Percentiles rank a stretch among this genome's conserved stretches.
Evolutionary conservation across 2,113 vertebrate species (phyloP).

Genomic region (Amazona guildingii): DNA sequence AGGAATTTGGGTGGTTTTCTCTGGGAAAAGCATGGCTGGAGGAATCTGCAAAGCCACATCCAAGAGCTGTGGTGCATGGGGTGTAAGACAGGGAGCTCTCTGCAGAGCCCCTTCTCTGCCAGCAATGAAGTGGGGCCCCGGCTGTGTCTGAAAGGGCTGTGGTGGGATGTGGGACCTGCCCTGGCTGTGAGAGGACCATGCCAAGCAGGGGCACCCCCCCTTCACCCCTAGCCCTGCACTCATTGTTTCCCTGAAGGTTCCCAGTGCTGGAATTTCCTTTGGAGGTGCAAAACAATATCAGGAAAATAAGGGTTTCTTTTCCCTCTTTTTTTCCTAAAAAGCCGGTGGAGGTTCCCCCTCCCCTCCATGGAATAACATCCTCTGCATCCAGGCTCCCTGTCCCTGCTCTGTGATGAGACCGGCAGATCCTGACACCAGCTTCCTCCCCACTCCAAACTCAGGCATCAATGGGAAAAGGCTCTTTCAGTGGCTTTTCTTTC

Average conservation of each 20-base stretch:
- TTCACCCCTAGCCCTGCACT: neutral
- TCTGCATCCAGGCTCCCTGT: neutral
- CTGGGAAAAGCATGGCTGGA: neutral
- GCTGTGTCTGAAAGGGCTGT: neutral
- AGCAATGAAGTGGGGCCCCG: neutral
- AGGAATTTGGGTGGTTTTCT: neutral
- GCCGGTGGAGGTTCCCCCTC: neutral
- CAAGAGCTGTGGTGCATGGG: neutral
- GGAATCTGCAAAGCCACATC: neutral
- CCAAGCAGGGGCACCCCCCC: neutral
- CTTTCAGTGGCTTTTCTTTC: neutral
- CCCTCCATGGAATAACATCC: neutral
- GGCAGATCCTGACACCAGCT: neutral
- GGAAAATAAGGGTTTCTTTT: neutral
- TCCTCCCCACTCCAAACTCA: neutral
- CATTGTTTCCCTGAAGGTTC: constrained; percentile 32
- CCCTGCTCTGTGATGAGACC: neutral
- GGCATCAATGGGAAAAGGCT: neutral
- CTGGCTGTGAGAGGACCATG: no score
- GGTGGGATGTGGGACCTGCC: neutral
- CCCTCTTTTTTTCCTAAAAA: neutral
- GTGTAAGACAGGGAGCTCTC: neutral
- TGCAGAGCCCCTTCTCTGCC: neutral
- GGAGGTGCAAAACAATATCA: constrained; percentile 22
- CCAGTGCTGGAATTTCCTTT: constrained; percentile 16